Conservation (phyloP, 2,888 invertebrate species). For the Drosophila pseudotakahashii region DNA sequence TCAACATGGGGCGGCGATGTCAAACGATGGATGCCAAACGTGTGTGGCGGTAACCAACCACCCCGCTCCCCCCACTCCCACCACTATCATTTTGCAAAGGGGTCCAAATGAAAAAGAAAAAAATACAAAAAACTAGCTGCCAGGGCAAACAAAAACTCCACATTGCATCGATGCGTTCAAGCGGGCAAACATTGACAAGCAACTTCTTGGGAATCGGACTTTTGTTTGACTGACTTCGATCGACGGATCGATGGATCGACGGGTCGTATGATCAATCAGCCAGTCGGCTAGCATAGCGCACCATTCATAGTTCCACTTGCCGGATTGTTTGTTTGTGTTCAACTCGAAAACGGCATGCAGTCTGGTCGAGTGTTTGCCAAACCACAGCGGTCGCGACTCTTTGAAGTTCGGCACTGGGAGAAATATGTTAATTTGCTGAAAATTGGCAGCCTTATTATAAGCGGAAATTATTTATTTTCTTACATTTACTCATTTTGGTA, state of each 20-base stretch:
- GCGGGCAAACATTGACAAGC: slow-evolving; percentile 69
- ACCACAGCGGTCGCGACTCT: slow-evolving; percentile 63
- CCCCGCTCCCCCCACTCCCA: not conserved
- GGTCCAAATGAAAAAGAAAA: slow-evolving; percentile 2
- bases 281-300: slow-evolving; percentile 26
- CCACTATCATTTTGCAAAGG: slow-evolving; percentile 49
- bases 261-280: slow-evolving; percentile 65
- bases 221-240: slow-evolving; percentile 40
- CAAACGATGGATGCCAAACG: slow-evolving; percentile 64
- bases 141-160: slow-evolving; percentile 56
- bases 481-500: slow-evolving; percentile 46
- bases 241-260: slow-evolving; percentile 40
- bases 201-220: slow-evolving; percentile 73
- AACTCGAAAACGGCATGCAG: slow-evolving; percentile 74
- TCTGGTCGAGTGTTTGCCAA: slow-evolving; percentile 72
- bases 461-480: too few species aligned
- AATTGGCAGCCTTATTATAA: too few species aligned
- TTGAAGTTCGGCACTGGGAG: slow-evolving; percentile 53
- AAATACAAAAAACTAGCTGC: slow-evolving; percentile 21
- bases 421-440: slow-evolving; percentile 1
- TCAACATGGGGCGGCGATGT: slow-evolving; percentile 76
- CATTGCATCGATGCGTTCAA: slow-evolving; percentile 75
- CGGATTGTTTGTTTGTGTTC: slow-evolving; percentile 72
- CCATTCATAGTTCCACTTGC: slow-evolving; percentile 72
- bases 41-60: slow-evolving; percentile 58